A percentile compares a stretch with the other conserved stretches of the same genome.
Conservation (phyloP, 2,888 invertebrate species). For the Brenthis hecate region DNA sequence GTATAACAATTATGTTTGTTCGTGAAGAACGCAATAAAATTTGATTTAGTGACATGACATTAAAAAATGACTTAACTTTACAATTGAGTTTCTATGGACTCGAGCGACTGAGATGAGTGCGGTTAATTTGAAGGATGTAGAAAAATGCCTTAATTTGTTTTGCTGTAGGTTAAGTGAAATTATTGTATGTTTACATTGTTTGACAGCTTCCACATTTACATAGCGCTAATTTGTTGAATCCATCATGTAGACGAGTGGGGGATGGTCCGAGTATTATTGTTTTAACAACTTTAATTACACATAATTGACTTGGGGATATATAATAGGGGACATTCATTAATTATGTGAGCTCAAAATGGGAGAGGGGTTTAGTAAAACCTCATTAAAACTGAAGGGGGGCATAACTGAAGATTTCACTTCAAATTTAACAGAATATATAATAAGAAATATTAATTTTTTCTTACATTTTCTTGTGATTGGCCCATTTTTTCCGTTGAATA, state of each 20-base stretch:
- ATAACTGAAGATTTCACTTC: no score
- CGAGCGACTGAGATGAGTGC: conserved; percentile 47
- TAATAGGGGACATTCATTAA: no score
- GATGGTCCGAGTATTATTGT: neutral
- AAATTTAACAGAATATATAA: no score
- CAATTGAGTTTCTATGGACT: conserved; percentile 44
- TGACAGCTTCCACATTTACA: conserved; percentile 51
- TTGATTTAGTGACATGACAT: neutral
- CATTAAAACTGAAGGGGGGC: no score
- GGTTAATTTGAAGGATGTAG: conserved; percentile 60
- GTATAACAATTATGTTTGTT: no score
- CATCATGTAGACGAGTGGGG: neutral
- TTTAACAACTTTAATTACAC: neutral
- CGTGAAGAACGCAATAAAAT: no score
- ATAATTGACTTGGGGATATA: no score
- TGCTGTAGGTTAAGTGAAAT: conserved; percentile 72
- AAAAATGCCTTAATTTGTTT: conserved; percentile 79
- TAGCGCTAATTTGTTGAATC: conserved; percentile 30
- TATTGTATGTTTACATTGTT: conserved; percentile 67
- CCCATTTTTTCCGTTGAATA: no score
- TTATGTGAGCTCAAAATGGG: no score
- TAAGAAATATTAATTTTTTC: no score
- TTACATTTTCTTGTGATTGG: no score
- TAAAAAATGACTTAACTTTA: conserved; percentile 37
- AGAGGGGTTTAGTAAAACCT: no score